Percentiles rank a stretch among this genome's conserved stretches.
phyloP scores from a whole-genome alignment of 2,888 invertebrate genomes.

The Stomorhina lunata region DNA sequence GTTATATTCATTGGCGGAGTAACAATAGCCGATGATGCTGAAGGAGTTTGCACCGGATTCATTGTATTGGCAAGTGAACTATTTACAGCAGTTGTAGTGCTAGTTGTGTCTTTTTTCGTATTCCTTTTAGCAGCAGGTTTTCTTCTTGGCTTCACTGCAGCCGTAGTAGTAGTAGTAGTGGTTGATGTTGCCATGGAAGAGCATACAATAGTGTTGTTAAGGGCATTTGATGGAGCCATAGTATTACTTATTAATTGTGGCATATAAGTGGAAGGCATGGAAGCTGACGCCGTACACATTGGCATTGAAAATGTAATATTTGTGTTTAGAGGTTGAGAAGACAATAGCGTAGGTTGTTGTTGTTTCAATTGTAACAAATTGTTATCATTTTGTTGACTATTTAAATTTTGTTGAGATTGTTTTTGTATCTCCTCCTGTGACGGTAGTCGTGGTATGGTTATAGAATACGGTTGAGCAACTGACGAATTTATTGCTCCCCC shows the following conservation, averaged over 20 bases:
- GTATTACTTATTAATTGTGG: conserved; percentile 40
- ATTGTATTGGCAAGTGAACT: conserved; percentile 2
- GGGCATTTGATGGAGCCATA: conserved; percentile 35
- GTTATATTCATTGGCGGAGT: conserved; percentile 66
- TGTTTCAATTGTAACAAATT: conserved; percentile 26
- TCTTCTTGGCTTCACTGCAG: conserved; percentile 77
- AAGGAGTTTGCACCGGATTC: conserved; percentile 19
- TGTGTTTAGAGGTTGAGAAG: conserved; percentile 62
- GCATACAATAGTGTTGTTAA: conserved; percentile 62
- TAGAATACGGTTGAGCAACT: conserved; percentile 78
- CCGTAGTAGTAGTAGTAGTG: conserved; percentile 72
- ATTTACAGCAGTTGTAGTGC: conserved; percentile 1
- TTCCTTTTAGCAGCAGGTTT: conserved; percentile 78
- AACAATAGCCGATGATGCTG: conserved; percentile 43
- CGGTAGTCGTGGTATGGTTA: conserved; percentile 79
- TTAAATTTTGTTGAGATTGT: conserved; percentile 76
- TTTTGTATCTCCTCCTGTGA: conserved; percentile 78
- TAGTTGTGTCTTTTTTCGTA: conserved; percentile 73
- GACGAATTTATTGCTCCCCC: conserved; percentile 1
- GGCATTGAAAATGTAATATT: conserved; percentile 61
- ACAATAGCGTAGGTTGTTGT: conserved; percentile 54
- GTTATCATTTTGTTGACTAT: conserved; percentile 38
- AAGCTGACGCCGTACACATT: conserved; percentile 22
- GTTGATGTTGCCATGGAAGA: conserved; percentile 34
- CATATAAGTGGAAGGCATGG: conserved; percentile 36